Evolutionary conservation across 1,140 invertebrate species (phyloP).

Genomic region (Temnothorax longispinosus): DNA sequence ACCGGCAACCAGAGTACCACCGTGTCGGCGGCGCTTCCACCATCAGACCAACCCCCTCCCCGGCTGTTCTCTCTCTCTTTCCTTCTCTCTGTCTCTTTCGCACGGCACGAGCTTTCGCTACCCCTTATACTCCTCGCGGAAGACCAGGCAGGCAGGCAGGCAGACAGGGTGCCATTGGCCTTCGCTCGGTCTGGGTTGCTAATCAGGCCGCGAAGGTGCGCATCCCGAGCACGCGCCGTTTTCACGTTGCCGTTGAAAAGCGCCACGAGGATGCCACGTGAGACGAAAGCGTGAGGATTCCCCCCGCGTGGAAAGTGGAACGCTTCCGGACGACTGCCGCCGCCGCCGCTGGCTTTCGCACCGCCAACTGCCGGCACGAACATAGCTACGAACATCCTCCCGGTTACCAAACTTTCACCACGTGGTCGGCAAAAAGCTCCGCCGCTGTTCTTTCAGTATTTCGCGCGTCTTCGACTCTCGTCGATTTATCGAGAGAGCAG

Average conservation of each 20-base stretch:
- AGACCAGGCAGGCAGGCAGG: conserved; percentile 58
- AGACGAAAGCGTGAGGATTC: conserved; percentile 76
- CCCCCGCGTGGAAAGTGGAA: conserved; percentile 84
- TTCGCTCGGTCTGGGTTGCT: conserved; percentile 78
- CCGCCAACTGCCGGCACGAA: conserved; percentile 29
- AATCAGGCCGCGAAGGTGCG: conserved; percentile 80
- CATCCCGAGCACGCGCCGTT: conserved; percentile 80
- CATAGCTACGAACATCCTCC: conserved; percentile 31
- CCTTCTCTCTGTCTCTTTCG: conserved; percentile 58
- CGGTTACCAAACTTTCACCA: conserved; percentile 65
- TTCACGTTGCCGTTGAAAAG: conserved; percentile 73
- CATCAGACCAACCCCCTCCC: conserved; percentile 62
- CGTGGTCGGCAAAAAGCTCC: conserved; percentile 14
- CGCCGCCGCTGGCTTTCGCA: conserved; percentile 30
- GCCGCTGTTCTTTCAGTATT: background rate
- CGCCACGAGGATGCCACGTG: conserved; percentile 77
- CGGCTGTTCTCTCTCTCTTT: conserved; percentile 3
- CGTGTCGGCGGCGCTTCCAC: conserved; percentile 55
- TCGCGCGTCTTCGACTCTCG: background rate
- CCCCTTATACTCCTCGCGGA: conserved; percentile 59
- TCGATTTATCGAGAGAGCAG: background rate
- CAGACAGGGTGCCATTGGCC: conserved; percentile 74
- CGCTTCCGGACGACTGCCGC: conserved; percentile 68
- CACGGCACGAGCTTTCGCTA: conserved; percentile 32
- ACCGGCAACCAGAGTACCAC: conserved; percentile 51